Evolutionary conservation across 2,888 invertebrate species (phyloP).

Genomic region (Andrena marginata): DNA sequence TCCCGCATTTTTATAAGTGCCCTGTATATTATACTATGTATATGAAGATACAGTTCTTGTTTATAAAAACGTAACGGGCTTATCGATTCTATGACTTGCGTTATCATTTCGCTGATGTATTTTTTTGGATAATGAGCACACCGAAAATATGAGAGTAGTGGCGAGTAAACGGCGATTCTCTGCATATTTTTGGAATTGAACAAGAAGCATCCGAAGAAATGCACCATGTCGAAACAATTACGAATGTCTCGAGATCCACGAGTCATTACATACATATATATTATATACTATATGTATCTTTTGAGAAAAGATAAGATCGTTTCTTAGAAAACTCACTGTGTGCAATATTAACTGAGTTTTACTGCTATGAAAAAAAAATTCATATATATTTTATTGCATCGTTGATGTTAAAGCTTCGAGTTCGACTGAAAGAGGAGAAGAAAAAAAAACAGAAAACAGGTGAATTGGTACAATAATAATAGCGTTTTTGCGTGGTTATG

Average conservation of each 20-base stretch:
- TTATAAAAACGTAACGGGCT: conserved; percentile 72
- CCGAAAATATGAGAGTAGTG: conserved; percentile 7
- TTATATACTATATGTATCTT: conserved; percentile 39
- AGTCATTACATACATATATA: conserved; percentile 41
- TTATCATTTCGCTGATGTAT: conserved; percentile 49
- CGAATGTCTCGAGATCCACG: conserved; percentile 39
- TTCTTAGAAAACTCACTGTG: conserved; percentile 63
- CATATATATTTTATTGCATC: conserved; percentile 64
- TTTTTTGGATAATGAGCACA: conserved; percentile 27
- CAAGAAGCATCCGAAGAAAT: background rate
- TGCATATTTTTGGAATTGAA: conserved; percentile 23
- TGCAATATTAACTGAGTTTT: conserved; percentile 62
- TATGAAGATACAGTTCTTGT: conserved; percentile 68
- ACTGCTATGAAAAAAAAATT: conserved; percentile 47
- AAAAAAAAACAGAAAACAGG: conserved; percentile 20
- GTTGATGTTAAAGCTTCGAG: conserved; percentile 61
- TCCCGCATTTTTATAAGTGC: too few species aligned
- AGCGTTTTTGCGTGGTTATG: conserved; percentile 26
- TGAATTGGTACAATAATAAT: conserved; percentile 48
- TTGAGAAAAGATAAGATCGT: conserved; percentile 33
- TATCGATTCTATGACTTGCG: conserved; percentile 67
- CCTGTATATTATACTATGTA: conserved; percentile 3
- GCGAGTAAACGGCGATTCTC: conserved; percentile 36
- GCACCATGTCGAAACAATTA: conserved; percentile 30
- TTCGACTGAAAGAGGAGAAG: conserved; percentile 46